Percentiles rank a stretch among this genome's conserved stretches.
These are phyloP conservation scores for Acinonyx jubatus DNA, from an alignment of 2,113 vertebrate genomes.

Conservation along the genomic window DNA sequence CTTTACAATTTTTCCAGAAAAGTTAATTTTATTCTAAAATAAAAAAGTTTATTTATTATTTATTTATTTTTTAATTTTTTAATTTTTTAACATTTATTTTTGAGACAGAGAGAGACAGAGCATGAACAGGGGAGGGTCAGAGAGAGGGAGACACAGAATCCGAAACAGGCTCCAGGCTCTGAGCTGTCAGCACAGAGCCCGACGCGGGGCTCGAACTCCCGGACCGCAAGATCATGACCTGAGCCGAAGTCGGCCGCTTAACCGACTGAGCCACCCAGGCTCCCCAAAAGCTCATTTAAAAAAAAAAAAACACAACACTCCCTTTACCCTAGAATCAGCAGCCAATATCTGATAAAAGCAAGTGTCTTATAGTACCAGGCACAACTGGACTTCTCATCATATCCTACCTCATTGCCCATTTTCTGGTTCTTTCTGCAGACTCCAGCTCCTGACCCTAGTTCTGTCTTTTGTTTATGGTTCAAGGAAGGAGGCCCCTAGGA, in stretches of 20 bases:
- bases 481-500: neutral
- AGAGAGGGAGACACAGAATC: too few species aligned
- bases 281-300: too few species aligned
- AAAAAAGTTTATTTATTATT: neutral
- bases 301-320: neutral
- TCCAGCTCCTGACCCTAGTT: neutral
- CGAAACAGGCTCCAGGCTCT: too few species aligned
- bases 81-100: too few species aligned
- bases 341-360: neutral
- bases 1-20: neutral
- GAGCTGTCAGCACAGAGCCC: too few species aligned
- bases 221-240: too few species aligned
- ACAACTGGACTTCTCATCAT: neutral
- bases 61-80: too few species aligned
- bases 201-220: too few species aligned
- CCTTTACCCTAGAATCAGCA: neutral
- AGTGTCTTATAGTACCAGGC: accelerated
- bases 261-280: too few species aligned
- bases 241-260: too few species aligned
- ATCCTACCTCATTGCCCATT: neutral
- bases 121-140: too few species aligned
- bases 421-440: neutral
- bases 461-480: neutral
- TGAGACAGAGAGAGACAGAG: too few species aligned
- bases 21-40: neutral